Percentiles rank a stretch among this genome's conserved stretches.
Evolutionary conservation across 2,113 vertebrate genomes (phyloP).

Genomic region (Percina caprodes): DNA sequence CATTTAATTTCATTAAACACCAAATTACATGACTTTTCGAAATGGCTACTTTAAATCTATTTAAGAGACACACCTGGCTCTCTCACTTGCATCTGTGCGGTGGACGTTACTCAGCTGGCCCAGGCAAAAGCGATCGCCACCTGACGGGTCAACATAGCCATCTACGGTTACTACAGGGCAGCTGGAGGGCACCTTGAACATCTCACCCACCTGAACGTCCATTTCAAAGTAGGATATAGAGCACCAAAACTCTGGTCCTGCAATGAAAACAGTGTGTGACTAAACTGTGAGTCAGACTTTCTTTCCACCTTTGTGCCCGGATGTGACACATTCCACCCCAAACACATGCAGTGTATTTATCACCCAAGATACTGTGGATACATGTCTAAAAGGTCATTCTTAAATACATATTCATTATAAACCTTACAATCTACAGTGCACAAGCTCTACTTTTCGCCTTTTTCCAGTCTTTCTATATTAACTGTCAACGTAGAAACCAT

Average conservation of each 20-base stretch:
- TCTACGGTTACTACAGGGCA: constrained; percentile 84
- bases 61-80: constrained; percentile 79
- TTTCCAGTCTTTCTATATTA: neutral
- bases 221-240: constrained; percentile 87
- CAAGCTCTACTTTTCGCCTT: neutral
- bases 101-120: constrained; percentile 86
- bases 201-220: constrained; percentile 89
- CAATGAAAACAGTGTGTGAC: neutral
- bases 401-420: neutral
- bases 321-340: neutral
- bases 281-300: neutral
- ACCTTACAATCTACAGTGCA: neutral
- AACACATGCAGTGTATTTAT: neutral
- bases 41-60: neutral
- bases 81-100: constrained; percentile 83
- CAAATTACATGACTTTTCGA: too few species aligned
- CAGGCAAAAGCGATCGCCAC: constrained; percentile 84
- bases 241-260: constrained; percentile 85
- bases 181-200: constrained; percentile 85
- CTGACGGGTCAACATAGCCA: constrained; percentile 84
- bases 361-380: neutral
- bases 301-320: neutral
- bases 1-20: too few species aligned
- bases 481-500: neutral
- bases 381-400: neutral